Percentiles rank a stretch among this genome's conserved stretches.
phyloP scores from a whole-genome alignment of 2,113 vertebrate genomes.

The Rhynchomys soricoides region DNA sequence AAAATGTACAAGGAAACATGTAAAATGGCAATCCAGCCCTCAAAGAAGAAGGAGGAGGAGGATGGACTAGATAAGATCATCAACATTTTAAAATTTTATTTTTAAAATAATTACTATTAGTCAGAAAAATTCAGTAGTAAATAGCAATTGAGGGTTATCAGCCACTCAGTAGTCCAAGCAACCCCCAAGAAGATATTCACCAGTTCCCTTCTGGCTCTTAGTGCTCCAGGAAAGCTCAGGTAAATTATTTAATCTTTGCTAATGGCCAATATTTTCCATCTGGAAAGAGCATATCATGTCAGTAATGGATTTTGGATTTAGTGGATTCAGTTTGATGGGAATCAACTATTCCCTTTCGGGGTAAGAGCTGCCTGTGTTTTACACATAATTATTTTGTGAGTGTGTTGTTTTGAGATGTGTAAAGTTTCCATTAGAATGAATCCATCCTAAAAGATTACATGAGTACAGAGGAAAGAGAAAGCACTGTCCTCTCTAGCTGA shows the following conservation, averaged over 20 bases:
- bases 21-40: neutral
- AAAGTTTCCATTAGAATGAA: slow-evolving; percentile 35
- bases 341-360: neutral
- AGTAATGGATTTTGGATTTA: slow-evolving; percentile 63
- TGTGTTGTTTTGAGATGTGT: slow-evolving; percentile 21
- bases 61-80: neutral
- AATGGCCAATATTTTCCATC: slow-evolving; percentile 56
- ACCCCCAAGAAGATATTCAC: neutral
- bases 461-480: neutral
- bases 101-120: slow-evolving; percentile 28
- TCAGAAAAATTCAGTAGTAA: neutral
- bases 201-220: neutral
- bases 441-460: neutral
- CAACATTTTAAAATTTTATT: neutral
- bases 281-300: neutral
- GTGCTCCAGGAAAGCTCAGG: slow-evolving; percentile 24
- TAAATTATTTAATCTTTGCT: slow-evolving; percentile 73
- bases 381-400: slow-evolving; percentile 9
- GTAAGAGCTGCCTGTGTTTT: neutral
- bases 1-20: neutral
- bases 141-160: neutral
- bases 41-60: neutral
- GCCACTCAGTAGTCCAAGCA: neutral
- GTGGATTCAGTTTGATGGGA: slow-evolving; percentile 22
- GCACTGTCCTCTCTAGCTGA: neutral